Base-by-base conservation (phyloP, 2,888 invertebrate genomes). In the Notodonta dromedarius region DNA sequence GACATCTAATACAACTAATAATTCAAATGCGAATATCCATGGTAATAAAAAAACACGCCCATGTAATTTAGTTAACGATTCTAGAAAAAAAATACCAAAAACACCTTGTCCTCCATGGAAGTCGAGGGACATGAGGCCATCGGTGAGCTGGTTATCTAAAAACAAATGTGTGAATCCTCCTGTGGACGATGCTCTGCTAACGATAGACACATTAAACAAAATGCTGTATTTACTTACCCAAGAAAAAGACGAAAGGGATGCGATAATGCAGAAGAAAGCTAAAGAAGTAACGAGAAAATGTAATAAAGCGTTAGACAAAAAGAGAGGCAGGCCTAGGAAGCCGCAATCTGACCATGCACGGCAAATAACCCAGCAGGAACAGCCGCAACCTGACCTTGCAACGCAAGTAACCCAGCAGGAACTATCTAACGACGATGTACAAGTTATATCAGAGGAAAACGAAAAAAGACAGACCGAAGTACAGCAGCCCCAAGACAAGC, bases 151-250 rank as follows among this genome's bases (percentile, higher is more conserved):
- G 74, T 54, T 66, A n/a, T 1, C 40, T 14, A 66, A 39, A 56
- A 58, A 11, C n/a, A 11, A 12, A 8, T 55, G 53, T 6, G 3
- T 16, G 11, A 13, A 14, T 8, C 9, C 7, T 5, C 14, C 11
- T 39, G 13, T 50, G 39, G 66, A 61, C 2, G 81, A 82, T 4
- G 67, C 75, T 5, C 73, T 85, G 0, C 62, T 85, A 55, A 85
- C 85, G 9, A 55, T 76, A 53, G 91, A 91, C 63, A 86, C 91
- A 9, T 77, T 92, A 3, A 82, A 86, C 57, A 91, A 88, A 84
- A 89, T 92, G 83, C 68, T 92, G 32, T 70, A 62, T 59, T 32
- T 87, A 16, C 73, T 88, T 58, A 53, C 61, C 11, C 44, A 58
- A 51, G 65, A 60, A 8, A 52, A 60, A 35, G 50, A 44, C 8